Evolutionary conservation across 1,140 invertebrate species (phyloP), one percentile per base, ranked within the genome.

Genomic region (Zaprionus kolodkinae): DNA sequence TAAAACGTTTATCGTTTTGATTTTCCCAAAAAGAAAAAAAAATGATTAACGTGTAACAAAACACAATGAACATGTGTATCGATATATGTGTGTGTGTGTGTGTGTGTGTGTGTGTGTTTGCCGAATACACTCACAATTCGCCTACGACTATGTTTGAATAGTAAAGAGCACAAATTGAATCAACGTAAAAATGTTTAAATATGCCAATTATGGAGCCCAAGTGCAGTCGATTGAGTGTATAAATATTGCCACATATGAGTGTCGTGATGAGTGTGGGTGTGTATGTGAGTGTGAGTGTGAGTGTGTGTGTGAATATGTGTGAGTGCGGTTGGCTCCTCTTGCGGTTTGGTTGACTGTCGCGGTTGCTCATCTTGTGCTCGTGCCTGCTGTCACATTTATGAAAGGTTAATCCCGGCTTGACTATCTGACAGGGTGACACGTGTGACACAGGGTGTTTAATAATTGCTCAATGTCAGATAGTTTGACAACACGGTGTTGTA

Each of bases 391-490:
- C 54, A 67, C 63, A 73, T 71, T 50, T 78, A 55, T 50, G 57
- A 72, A 74, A 76, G 63, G 76, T 86, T 86, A 83, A 87, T 87
- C 67, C 84, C 27, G 67, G 30, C 50, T 72, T 80, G 84, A 89
- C 80, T 84, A 59, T 65, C 43, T 84, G 84, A 79, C 84, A 76
- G 52, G 15, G 17, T 50, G 52, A 60, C 67, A 75, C 21, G n/a
- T n/a, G 54, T 43, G 55, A 57, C 82, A 60, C 60, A 71, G 40
- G 40, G 60, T 43, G 55, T 62, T 87, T 87, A 86, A 86, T 87
- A 86, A 86, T 87, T 86, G 86, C 76, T 87, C 84, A 87, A 79
- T 83, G 69, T 81, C 79, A 65, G 48, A 65, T 78, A 78, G 81
- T 78, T 69, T 86, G 75, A 86, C 82, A 86, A 71, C 57, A 71